A percentile compares a stretch with the other conserved stretches of the same genome.
Evolutionary conservation across 2,113 vertebrate genomes (phyloP).

Genomic region (Cettia cetti): DNA sequence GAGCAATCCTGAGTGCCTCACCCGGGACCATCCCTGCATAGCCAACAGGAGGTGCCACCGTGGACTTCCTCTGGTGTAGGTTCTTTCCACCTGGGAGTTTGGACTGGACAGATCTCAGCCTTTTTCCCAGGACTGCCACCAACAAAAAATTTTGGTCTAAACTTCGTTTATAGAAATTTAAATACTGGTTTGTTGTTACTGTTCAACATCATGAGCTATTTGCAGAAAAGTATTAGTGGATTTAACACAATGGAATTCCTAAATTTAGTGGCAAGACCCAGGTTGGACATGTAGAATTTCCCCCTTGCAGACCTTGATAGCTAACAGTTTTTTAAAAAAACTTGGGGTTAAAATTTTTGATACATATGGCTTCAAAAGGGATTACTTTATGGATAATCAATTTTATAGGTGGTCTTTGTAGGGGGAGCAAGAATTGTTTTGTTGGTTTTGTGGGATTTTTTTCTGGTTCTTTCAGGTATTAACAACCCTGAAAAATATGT

Average conservation of each 20-base stretch:
- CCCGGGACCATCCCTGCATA: accelerated
- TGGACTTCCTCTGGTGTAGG: accelerated
- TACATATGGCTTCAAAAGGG: background rate
- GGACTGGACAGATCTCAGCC: accelerated
- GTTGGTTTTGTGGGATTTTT: too few relatives aligned
- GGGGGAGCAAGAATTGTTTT: accelerated
- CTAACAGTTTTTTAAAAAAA: background rate
- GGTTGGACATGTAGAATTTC: background rate
- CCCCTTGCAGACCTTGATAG: background rate
- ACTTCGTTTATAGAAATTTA: background rate
- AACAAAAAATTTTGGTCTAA: background rate
- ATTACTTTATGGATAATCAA: background rate
- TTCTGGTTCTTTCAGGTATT: background rate
- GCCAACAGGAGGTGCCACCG: accelerated
- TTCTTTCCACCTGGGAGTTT: background rate
- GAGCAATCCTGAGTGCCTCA: accelerated
- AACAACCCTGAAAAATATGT: background rate
- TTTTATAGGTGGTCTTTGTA: background rate
- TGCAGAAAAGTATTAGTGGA: background rate
- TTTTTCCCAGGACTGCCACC: background rate
- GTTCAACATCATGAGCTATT: background rate
- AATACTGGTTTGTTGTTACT: background rate
- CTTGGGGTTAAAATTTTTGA: background rate
- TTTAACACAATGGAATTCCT: background rate
- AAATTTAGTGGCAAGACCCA: background rate